These are phyloP conservation scores for Gnathonemus echidnorhynchus DNA, from an alignment of 2,113 vertebrate genomes.

Conservation along the genomic window DNA sequence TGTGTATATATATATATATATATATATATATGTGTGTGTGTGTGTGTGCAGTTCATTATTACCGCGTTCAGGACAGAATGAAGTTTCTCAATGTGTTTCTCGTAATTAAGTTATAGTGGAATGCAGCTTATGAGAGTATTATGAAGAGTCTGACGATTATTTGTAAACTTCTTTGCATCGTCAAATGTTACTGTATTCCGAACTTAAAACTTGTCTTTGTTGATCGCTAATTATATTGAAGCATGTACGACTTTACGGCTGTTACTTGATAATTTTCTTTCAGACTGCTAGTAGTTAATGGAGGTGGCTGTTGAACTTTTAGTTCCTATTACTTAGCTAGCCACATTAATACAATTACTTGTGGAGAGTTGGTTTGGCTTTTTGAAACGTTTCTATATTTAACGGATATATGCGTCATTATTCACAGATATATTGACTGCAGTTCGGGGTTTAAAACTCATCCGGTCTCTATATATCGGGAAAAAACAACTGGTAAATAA, in stretches of 20 bases:
- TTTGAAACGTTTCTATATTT: background rate
- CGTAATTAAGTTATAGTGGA: background rate
- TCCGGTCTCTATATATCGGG: background rate
- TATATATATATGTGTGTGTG: background rate
- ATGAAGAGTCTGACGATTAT: background rate
- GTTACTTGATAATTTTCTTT: background rate
- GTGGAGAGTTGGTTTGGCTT: background rate
- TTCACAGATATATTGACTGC: background rate
- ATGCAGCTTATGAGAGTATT: background rate
- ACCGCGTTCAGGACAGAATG: background rate
- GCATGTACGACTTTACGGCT: background rate
- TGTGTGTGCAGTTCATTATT: background rate
- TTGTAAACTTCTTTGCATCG: background rate
- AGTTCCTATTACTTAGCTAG: background rate
- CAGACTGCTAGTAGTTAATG: background rate
- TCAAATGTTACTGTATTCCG: background rate
- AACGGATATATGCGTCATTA: background rate
- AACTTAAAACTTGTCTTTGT: background rate
- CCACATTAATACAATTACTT: background rate
- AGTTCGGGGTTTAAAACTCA: background rate
- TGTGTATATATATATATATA: conserved; percentile 4
- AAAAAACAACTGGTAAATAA: background rate
- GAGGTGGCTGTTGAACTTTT: background rate
- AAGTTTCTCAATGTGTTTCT: background rate
- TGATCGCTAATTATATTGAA: background rate